Evolutionary conservation across 2,888 invertebrate genomes (phyloP), one percentile per base, ranked within the genome.

Genomic region (Cataglyphis livida): DNA sequence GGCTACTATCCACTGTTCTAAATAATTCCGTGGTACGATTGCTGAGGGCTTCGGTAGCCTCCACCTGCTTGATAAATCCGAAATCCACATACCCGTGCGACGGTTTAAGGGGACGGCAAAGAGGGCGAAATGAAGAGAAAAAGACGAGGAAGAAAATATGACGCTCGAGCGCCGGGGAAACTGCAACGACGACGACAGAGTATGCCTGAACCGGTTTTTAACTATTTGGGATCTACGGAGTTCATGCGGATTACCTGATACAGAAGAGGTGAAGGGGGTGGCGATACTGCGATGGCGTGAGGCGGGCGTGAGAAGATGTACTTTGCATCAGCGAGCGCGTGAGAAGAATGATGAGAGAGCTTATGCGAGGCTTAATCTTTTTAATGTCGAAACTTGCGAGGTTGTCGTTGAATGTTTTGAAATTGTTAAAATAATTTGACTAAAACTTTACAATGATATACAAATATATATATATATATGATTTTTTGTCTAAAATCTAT

Each of bases 21-120:
- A 94, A 94, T 94, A 94, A 94, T 94, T 94, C 94, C 90, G 90
- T 91, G 92, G 92, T 92, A 92, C 93, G 92, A 94, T 94, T 93
- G 93, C 93, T 92, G 93, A 92, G 93, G 93, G 92, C 93, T 93
- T 92, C 89, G 89, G 88, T 71, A 87, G 85, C 90, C 87, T 87
- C 88, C 91, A 87, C 86, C 78, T 78, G 78, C 87, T 86, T 83
- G 86, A 87, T 84, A 87, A 88, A 87, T 90, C 86, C 91, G 73
- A 89, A 90, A 90, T 89, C 87, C 88, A 87, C 86, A 64, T 88
- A 68, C 70, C 59, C 79, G 73, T 38, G 62, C 81, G 57, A 44
- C 25, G 64, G 38, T 75, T 51, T 66, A 48, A 57, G 74, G 62
- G 54, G 21, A 66, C 64, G 65, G 48, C 44, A n/a, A 73, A 76